phyloP scores from a whole-genome alignment of 1,140 invertebrate species.

The Drosophila ogumai region DNA sequence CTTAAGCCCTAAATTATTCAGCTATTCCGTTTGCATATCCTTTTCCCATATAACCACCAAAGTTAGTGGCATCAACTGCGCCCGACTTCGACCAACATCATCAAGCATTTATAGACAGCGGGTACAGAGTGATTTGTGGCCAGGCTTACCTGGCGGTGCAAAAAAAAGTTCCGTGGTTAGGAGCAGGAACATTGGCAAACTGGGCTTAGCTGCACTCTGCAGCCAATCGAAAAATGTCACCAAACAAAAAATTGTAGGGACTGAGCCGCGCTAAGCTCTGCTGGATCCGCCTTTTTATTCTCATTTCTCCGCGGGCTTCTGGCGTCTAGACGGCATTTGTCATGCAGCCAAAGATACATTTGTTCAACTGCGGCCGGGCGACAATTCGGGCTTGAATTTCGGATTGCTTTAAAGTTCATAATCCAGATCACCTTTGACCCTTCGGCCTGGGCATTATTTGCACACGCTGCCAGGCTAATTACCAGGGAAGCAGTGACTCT shows the following conservation, averaged over 20 bases:
- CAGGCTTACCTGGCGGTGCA: conserved; percentile 30
- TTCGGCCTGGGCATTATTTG: conserved; percentile 49
- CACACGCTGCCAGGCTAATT: conserved; percentile 60
- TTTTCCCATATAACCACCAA: neutral
- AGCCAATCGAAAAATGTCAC: conserved; percentile 57
- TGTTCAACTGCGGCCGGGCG: conserved; percentile 44
- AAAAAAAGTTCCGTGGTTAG: conserved; percentile 10
- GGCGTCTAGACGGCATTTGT: conserved; percentile 76
- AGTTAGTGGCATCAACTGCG: conserved; percentile 2
- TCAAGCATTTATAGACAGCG: conserved; percentile 48
- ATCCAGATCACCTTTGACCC: conserved; percentile 60
- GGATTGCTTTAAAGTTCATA: conserved; percentile 49
- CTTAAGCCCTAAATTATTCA: neutral
- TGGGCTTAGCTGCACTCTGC: conserved; percentile 49
- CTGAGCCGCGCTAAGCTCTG: conserved; percentile 54
- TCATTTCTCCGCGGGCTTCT: conserved; percentile 18
- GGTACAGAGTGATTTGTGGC: conserved; percentile 27
- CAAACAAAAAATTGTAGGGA: conserved; percentile 24
- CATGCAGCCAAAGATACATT: conserved; percentile 68
- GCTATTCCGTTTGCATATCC: neutral
- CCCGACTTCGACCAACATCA: conserved; percentile 17
- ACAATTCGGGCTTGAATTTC: conserved; percentile 4
- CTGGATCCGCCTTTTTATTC: neutral
- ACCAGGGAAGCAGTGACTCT: conserved; percentile 28
- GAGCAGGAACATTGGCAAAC: conserved; percentile 17